Evolutionary conservation across 1,140 invertebrate genomes (phyloP).

Genomic region (Atta cephalotes): DNA sequence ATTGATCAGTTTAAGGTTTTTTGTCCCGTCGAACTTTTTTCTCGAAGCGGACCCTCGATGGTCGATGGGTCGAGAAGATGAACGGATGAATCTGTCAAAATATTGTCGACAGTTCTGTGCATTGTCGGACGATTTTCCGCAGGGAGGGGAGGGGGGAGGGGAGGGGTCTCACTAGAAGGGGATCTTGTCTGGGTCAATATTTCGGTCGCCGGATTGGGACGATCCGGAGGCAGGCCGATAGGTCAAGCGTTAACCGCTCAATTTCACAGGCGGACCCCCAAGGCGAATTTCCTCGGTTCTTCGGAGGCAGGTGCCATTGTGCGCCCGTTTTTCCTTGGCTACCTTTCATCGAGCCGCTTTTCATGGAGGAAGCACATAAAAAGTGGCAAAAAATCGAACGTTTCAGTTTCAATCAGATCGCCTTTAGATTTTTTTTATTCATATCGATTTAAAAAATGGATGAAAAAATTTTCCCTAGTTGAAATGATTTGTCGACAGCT

Average conservation of each 20-base stretch:
- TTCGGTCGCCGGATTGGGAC: slow-evolving; percentile 57
- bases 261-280: slow-evolving; percentile 75
- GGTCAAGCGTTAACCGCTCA: slow-evolving; percentile 80
- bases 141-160: background rate
- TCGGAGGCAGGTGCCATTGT: slow-evolving; percentile 70
- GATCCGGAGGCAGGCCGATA: slow-evolving; percentile 52
- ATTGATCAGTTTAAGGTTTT: slow-evolving; percentile 52
- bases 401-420: slow-evolving; percentile 54
- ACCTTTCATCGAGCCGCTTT: slow-evolving; percentile 29
- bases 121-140: slow-evolving; percentile 60
- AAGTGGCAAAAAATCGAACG: slow-evolving; percentile 49
- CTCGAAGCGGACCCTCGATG: slow-evolving; percentile 20
- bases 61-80: slow-evolving; percentile 52
- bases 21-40: slow-evolving; percentile 18
- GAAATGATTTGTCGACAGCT: slow-evolving; percentile 57
- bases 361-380: slow-evolving; percentile 40
- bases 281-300: slow-evolving; percentile 62
- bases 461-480: background rate
- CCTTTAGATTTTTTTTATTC: background rate
- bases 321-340: slow-evolving; percentile 29
- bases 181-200: slow-evolving; percentile 73
- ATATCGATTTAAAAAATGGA: slow-evolving; percentile 15
- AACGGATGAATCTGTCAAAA: slow-evolving; percentile 77
- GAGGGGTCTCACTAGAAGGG: slow-evolving; percentile 8
- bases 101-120: slow-evolving; percentile 71